Conservation (phyloP, 1,140 invertebrate genomes). For the Ctenoplectra terminalis region DNA sequence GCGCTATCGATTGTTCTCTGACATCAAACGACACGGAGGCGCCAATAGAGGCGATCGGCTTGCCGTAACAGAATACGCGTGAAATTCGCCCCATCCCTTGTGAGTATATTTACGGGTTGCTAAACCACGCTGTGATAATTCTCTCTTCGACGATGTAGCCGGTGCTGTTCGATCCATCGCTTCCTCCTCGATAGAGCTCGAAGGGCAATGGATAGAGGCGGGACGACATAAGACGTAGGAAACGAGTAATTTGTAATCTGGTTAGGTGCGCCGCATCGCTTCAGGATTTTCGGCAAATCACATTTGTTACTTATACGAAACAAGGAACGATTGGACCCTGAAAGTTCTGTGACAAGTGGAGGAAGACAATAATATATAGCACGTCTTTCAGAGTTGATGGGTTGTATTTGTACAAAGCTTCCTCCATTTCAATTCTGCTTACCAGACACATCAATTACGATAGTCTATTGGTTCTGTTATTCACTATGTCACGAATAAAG, state of each 20-base stretch:
- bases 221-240: background rate
- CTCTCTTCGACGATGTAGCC: background rate
- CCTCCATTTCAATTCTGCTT: background rate
- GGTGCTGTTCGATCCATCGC: background rate
- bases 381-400: too few species aligned
- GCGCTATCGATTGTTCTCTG: slow-evolving; percentile 32
- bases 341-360: background rate
- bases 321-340: background rate
- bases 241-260: slow-evolving; percentile 3
- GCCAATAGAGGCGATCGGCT: background rate
- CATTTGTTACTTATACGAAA: background rate
- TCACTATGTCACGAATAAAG: too few species aligned
- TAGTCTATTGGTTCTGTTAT: background rate
- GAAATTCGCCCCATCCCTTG: slow-evolving; percentile 35
- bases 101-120: background rate
- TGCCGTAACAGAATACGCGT: slow-evolving; percentile 41
- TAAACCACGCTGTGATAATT: background rate
- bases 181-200: background rate
- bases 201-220: background rate
- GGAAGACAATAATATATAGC: background rate
- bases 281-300: background rate
- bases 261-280: background rate
- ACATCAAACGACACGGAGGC: background rate
- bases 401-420: background rate
- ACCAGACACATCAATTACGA: background rate